Evolutionary conservation across 2,888 invertebrate genomes (phyloP), one percentile per base, ranked within the genome.

Genomic region (Melangyna quadrimaculata): DNA sequence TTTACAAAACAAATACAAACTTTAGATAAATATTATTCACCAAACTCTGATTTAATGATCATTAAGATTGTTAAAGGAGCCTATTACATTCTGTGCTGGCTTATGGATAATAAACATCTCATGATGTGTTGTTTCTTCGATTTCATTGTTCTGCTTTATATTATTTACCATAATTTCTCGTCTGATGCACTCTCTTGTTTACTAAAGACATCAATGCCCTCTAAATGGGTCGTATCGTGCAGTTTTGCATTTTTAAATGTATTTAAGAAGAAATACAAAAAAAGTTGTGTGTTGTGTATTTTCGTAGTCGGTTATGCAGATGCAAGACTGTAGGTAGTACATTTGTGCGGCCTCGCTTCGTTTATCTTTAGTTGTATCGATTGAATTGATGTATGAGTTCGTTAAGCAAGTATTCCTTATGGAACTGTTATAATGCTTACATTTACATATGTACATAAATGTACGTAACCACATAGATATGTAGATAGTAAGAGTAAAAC

Each of bases 181-280:
- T 45, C 24, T 40, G 29, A 12, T 45, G 35, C 22, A 24, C 51
- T 65, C 51, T 67, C 27, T 22, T 19, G 12, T 32, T 55, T 22
- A 7, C 37, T 5, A n/a, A n/a, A 57, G 37, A 67, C 72, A 72
- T 77, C 71, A 77, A 72, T 77, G 77, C 43, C 71, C 77, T 77
- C 43, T 63, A 73, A 78, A 70, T 73, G 22, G 82, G 78, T 78
- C 72, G 73, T 24, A 19, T 73, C 35, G 12, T 82, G 55, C 73
- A 81, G 27, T 72, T 77, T 67, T 78, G 72, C 82, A 77, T 81
- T 59, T 51, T 59, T 51, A 27, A 40, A 27, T n/a, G n/a, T 40
- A 57, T 32, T 43, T n/a, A n/a, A n/a, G n/a, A n/a, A 57, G 51
- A 69, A 35, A 27, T 12, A 55, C 22, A 57, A 29, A 3, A n/a